Percentiles rank a stretch among this genome's conserved stretches.
These are phyloP conservation scores for Pampusana beccarii DNA, from an alignment of 2,113 vertebrate species.

Conservation along the genomic window DNA sequence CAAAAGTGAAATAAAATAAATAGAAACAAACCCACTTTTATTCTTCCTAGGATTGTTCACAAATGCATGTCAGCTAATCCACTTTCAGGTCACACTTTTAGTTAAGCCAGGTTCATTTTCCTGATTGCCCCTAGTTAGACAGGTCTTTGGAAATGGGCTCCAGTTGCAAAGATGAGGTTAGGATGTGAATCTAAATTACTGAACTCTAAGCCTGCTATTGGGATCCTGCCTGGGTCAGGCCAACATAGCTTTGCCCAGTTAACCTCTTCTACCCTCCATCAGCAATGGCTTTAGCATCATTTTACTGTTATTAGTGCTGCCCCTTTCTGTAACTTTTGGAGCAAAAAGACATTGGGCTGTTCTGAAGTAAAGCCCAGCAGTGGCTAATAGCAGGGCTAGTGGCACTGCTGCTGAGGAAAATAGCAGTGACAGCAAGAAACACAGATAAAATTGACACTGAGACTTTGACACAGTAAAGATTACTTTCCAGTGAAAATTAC, in stretches of 20 bases:
- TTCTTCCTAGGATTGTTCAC: neutral
- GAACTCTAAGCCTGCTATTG: conserved; percentile 36
- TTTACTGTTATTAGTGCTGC: conserved; percentile 53
- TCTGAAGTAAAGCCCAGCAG: conserved; percentile 52
- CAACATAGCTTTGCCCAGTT: conserved; percentile 32
- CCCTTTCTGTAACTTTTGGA: conserved; percentile 40
- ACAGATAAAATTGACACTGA: conserved; percentile 58
- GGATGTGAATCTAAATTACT: conserved; percentile 60
- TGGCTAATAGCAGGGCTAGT: conserved; percentile 67
- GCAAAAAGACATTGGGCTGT: conserved; percentile 9
- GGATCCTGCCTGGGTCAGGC: conserved; percentile 13
- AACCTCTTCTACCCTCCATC: conserved; percentile 42
- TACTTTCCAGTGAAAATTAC: conserved; percentile 66
- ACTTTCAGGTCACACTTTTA: conserved; percentile 58
- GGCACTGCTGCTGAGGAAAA: conserved; percentile 67
- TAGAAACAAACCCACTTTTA: neutral
- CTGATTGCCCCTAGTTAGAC: conserved; percentile 66
- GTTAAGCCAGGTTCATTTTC: conserved; percentile 64
- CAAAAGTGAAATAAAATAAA: conserved; percentile 18
- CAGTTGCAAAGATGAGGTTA: conserved; percentile 35
- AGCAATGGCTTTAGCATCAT: conserved; percentile 24
- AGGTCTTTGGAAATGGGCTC: conserved; percentile 60
- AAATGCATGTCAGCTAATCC: conserved; percentile 32
- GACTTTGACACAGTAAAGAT: conserved; percentile 57
- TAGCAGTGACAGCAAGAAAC: conserved; percentile 58